A percentile compares a stretch with the other conserved stretches of the same genome.
Conservation (phyloP, 30 jellyfish, hydroid and myxozoan species). For the Mastigias papua region DNA sequence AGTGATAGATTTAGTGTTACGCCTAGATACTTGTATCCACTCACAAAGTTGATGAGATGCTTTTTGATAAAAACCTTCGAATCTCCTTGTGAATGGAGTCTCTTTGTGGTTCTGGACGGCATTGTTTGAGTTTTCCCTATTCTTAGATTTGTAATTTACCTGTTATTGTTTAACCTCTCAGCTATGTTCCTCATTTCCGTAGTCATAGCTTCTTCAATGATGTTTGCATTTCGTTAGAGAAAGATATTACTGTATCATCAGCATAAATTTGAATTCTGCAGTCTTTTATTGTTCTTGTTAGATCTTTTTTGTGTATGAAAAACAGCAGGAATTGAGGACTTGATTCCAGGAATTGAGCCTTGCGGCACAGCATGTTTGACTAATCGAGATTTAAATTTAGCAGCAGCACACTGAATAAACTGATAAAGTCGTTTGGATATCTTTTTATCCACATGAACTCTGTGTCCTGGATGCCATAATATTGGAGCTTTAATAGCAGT, state of each 20-base stretch:
- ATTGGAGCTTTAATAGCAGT: background rate
- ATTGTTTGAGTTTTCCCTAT: slow-evolving; percentile 40
- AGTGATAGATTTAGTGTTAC: slow-evolving; percentile 38
- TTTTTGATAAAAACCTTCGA: background rate
- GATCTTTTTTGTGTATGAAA: slow-evolving; percentile 40
- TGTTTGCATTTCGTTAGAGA: slow-evolving; percentile 40
- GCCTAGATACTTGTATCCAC: background rate
- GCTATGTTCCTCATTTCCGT: slow-evolving; percentile 21
- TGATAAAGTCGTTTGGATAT: slow-evolving; percentile 23
- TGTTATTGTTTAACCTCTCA: slow-evolving; percentile 42
- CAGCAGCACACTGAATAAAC: slow-evolving; percentile 25
- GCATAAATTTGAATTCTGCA: slow-evolving; percentile 54
- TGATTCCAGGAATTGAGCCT: slow-evolving; percentile 66
- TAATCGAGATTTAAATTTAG: background rate
- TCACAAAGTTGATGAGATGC: background rate
- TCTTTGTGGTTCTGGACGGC: slow-evolving; percentile 28
- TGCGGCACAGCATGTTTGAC: slow-evolving; percentile 67
- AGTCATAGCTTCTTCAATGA: slow-evolving; percentile 37
- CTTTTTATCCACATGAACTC: background rate
- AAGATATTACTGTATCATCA: slow-evolving; percentile 58
- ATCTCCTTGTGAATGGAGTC: slow-evolving; percentile 16
- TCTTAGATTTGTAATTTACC: slow-evolving; percentile 18
- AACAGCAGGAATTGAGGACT: slow-evolving; percentile 67
- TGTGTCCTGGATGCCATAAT: background rate
- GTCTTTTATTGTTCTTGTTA: slow-evolving; percentile 19